Evolutionary conservation across 2,113 vertebrate genomes (phyloP).

Genomic region (Microcebus tavaratra): DNA sequence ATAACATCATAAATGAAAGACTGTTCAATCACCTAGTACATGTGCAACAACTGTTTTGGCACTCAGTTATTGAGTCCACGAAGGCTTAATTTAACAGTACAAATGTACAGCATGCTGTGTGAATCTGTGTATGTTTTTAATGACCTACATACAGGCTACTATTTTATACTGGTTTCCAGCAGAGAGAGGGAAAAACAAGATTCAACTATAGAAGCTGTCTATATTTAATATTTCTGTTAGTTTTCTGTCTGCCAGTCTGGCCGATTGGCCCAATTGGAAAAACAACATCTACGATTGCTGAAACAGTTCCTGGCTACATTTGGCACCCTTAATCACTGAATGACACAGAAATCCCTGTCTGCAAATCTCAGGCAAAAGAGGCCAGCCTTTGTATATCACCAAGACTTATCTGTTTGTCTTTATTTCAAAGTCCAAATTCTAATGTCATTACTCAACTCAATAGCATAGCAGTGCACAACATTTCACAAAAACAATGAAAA

Average conservation of each 20-base stretch:
- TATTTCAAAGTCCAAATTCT: constrained; percentile 73
- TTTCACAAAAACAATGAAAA: constrained; percentile 74
- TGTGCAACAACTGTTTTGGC: constrained; percentile 76
- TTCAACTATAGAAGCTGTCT: constrained; percentile 76
- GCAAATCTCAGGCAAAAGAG: constrained; percentile 69
- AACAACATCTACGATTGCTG: constrained; percentile 73
- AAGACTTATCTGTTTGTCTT: constrained; percentile 77
- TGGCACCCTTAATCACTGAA: constrained; percentile 66
- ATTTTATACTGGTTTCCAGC: constrained; percentile 69
- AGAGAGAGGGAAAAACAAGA: constrained; percentile 61
- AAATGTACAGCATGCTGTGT: constrained; percentile 54
- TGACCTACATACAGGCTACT: constrained; percentile 63
- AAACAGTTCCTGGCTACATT: constrained; percentile 72
- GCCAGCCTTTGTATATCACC: constrained; percentile 70
- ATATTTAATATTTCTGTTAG: constrained; percentile 77
- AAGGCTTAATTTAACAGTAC: constrained; percentile 76
- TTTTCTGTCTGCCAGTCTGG: constrained; percentile 79
- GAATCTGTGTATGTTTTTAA: constrained; percentile 71
- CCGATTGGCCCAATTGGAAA: constrained; percentile 76
- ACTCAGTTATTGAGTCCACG: constrained; percentile 54
- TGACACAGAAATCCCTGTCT: constrained; percentile 69
- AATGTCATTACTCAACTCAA: constrained; percentile 65
- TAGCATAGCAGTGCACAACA: constrained; percentile 54
- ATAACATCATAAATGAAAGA: constrained; percentile 48
- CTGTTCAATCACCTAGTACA: constrained; percentile 66